Base-by-base conservation (phyloP, 2,888 invertebrate genomes). In the Synanthedon formicaeformis region DNA sequence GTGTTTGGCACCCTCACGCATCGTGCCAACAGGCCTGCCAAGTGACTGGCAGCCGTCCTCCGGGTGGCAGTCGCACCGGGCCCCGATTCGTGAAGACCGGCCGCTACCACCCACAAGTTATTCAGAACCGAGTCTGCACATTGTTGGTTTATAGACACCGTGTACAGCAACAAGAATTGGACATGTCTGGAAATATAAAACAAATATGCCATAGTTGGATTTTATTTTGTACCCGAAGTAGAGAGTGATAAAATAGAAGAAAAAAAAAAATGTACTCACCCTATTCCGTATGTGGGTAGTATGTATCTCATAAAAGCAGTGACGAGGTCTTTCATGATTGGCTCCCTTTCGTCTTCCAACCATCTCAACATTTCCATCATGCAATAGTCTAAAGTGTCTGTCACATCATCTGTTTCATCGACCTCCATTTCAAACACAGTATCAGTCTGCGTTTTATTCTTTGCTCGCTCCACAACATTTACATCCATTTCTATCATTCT, bases 281-380 rank as follows among this genome's bases (percentile, higher is more conserved):
- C 79, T 41, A 93, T 93, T 34, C 93, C 94, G 76, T 96, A 92
- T 1, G 96, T 96, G 1, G 94, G 94, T 55, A 98, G 78, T 59
- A 98, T 90, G 41, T 94, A 87, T 65, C 90, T 91, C 64, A 97
- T 95, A 76, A 97, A 98, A 2, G 92, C 89, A 56, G 82, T 83
- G 56, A 95, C 81, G 52, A 91, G 64, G 11, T 88, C 78, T 69
- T 91, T 91, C 10, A 92, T 83, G 49, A 87, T 88, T 0, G 90
- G 89, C 74, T 90, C 89, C 60, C 91, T 88, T 60, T 90, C 89
- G 11, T 89, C 79, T 53, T 92, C 82, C 50, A 96, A 78, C 84
- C 92, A 96, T 54, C 86, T 81, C 49, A 95, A 90, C 55, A 96
- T 69, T 66, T 92, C 90, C 53, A 91, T 78, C 90, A 97, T 91